Evolutionary conservation across 2,888 invertebrate species (phyloP).

Genomic region (Melanostoma mellinum): DNA sequence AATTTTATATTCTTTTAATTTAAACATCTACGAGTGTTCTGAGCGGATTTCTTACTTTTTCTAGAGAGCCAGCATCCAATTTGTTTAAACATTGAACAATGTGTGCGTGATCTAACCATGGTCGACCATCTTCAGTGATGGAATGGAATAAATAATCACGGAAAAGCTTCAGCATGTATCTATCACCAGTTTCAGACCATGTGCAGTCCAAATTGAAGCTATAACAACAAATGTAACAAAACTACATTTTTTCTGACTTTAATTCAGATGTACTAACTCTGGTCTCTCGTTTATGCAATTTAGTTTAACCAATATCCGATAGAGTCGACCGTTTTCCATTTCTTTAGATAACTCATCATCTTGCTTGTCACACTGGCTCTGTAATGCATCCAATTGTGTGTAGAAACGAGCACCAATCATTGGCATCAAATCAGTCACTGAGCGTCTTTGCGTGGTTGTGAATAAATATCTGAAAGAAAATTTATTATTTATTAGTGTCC

Average conservation of each 20-base stretch:
- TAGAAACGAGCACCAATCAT: constrained; percentile 99
- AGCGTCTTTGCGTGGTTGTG: constrained; percentile 86
- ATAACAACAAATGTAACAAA: constrained; percentile 39
- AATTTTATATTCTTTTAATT: no score
- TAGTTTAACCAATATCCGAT: constrained; percentile 94
- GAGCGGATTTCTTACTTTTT: constrained; percentile 86
- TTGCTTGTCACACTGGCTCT: constrained; percentile 92
- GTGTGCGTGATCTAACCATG: constrained; percentile 98
- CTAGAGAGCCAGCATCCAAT: constrained; percentile 90
- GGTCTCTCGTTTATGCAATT: constrained; percentile 97
- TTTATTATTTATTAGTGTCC: not conserved
- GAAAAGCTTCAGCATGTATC: constrained; percentile 98
- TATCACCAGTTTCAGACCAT: constrained; percentile 99
- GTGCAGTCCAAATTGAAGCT: constrained; percentile 95
- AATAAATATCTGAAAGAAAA: constrained; percentile 87
- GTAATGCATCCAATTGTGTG: constrained; percentile 95
- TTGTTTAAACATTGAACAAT: constrained; percentile 97
- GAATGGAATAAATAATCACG: constrained; percentile 99
- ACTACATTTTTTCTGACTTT: not conserved
- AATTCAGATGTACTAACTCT: constrained; percentile 86
- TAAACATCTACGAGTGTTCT: no score
- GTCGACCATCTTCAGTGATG: constrained; percentile 94
- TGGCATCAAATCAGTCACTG: constrained; percentile 98
- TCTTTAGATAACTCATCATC: constrained; percentile 96
- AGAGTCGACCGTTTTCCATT: constrained; percentile 96